Evolutionary conservation across 2,113 vertebrate genomes (phyloP), one percentile per base, ranked within the genome.

Genomic region (Ploceus nigricollis): DNA sequence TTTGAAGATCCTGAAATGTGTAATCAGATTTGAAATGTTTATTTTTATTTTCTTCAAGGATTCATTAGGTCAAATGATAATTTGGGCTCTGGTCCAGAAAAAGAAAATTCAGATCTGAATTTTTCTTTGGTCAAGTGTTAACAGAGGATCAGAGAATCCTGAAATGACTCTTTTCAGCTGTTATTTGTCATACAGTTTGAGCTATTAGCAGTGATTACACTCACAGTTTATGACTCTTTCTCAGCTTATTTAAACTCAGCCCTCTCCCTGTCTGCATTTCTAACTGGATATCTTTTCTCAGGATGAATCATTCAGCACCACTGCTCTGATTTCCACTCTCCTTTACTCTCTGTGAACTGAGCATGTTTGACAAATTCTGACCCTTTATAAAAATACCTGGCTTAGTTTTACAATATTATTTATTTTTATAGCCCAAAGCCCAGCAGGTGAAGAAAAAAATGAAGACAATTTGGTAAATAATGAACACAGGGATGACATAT

Each of bases 381-480:
- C 89, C 96, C 81, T 87, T 91, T 92, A 86, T 94, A 90, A 96
- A 97, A 98, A 89, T 91, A 96, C 93, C 94, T 94, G 94, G 58
- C 61, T 83, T 88, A 45, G 50, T 85, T 97, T 98, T 96, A 95
- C 87, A 97, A 94, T 96, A 97, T 96, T 98, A 97, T 98, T 98
- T 97, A 96, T 97, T 93, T 97, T 98, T 97, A 97, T 97, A 95
- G 93, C 95, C 83, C 68, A 85, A 96, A 98, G 88, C 90, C 71
- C 77, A 97, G 97, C 95, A 97, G 97, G 97, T 97, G 86, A 97
- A 98, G 97, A 95, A 96, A 97, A 97, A 98, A 98, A 98, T 98
- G 97, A 98, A 96, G 97, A 98, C 97, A 98, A 98, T 98, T 97
- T 97, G 94, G 96, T 98, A 97, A 98, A 98, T 98, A 98, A 98